Evolutionary conservation across 2,888 invertebrate species (phyloP).

Genomic region (Deilephila elpenor): DNA sequence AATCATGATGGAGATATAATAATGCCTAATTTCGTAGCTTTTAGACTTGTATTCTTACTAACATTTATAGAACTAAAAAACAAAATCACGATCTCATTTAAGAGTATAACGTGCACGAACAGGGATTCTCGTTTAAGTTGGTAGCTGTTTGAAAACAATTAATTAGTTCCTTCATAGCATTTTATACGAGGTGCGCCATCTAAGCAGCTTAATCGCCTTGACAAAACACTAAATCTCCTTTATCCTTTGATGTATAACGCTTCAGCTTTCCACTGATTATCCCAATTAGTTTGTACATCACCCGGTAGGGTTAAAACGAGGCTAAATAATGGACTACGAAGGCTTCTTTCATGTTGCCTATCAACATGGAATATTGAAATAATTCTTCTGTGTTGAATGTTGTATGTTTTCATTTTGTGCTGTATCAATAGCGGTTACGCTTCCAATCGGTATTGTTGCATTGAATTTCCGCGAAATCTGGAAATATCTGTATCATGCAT

Average conservation of each 20-base stretch:
- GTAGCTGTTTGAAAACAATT: slow-evolving; percentile 14
- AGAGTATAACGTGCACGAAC: too few relatives aligned
- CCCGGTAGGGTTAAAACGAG: slow-evolving; percentile 15
- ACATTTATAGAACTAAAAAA: too few relatives aligned
- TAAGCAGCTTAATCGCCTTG: slow-evolving; percentile 39
- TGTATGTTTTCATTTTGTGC: slow-evolving; percentile 32
- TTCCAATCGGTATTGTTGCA: background rate
- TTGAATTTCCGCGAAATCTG: slow-evolving; percentile 28
- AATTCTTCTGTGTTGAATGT: slow-evolving; percentile 32
- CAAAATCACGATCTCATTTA: too few relatives aligned
- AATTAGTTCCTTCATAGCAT: slow-evolving; percentile 20
- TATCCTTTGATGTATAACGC: slow-evolving; percentile 51
- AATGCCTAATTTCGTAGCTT: too few relatives aligned
- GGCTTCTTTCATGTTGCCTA: background rate
- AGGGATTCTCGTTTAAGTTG: background rate
- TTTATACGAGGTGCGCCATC: slow-evolving; percentile 25
- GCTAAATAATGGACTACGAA: background rate
- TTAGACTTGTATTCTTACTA: too few relatives aligned
- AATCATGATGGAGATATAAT: too few relatives aligned
- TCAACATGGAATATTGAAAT: background rate
- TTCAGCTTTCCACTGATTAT: slow-evolving; percentile 44
- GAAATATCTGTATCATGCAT: slow-evolving; percentile 30
- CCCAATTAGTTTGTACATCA: slow-evolving; percentile 44
- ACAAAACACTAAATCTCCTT: slow-evolving; percentile 45
- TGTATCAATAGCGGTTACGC: slow-evolving; percentile 3